Base-by-base conservation (phyloP, 2,113 vertebrate genomes). In the Falco punctatus region DNA sequence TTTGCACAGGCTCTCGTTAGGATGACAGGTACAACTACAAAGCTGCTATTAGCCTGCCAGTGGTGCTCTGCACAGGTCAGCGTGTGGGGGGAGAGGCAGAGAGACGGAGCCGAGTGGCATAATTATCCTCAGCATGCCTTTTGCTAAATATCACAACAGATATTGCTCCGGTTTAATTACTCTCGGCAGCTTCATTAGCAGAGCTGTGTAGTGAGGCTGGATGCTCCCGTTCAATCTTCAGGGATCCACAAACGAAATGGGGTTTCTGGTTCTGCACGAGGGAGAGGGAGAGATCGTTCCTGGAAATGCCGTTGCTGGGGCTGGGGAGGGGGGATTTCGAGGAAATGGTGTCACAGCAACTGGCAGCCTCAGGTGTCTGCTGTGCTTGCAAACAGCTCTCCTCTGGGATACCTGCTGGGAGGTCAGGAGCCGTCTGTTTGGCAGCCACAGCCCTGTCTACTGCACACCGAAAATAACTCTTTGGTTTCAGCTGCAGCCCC, bases 181-280 rank as follows among this genome's bases (percentile, higher is more conserved):
- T 74, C 74, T 90, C 20, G 1, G 64, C 77, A 88, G 57, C 70
- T 66, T 58, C 78, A 65, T 97, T 86, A 91, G 62, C 35, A 71
- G 75, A 87, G 48, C n/a, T 51, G 58, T 5, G 4, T 23, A 52
- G 80, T 2, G 30, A 71, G 54, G 52, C 28, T 3, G 13, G 84
- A 90, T 91, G 64, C 59, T 64, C 73, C 95, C 11, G 6, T 61
- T 14, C 65, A 13, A 1, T 78, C 75, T 71, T 92, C 71, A 67
- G 83, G 79, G 57, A 96, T 32, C 71, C 78, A 94, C 62, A 94
- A n/a, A 94, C 49, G 71, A 33, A 93, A 93, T 10, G 52, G 84
- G n/a, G 17, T 52, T 75, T 83, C 52, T 88, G 78, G 22, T 32
- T 86, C 55, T 66, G 57, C 1, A 1, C 21, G 54, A 8, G 4